These are phyloP conservation scores for Hydrophis major DNA, from an alignment of 2,797 vertebrate genomes.

Conservation along the genomic window DNA sequence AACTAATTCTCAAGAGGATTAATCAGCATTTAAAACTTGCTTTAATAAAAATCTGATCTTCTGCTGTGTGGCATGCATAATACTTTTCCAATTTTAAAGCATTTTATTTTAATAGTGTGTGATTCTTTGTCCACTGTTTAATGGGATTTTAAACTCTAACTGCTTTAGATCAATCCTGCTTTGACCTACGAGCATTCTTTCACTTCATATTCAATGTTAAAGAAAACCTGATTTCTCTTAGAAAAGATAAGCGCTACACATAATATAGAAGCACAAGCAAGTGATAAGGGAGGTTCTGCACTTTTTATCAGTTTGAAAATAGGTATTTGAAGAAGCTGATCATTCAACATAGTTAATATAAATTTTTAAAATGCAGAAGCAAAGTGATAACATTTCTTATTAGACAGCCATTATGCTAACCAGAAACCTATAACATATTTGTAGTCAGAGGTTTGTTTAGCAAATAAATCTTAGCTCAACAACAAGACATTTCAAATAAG, in stretches of 20 bases:
- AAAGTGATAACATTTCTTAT: background rate
- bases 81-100: conserved; percentile 73
- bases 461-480: conserved; percentile 58
- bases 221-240: conserved; percentile 37
- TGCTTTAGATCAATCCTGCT: conserved; percentile 68
- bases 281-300: background rate
- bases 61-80: conserved; percentile 71
- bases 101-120: conserved; percentile 73
- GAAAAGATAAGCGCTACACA: conserved; percentile 42
- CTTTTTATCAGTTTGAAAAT: conserved; percentile 23
- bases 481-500: conserved; percentile 54
- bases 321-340: conserved; percentile 26
- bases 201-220: conserved; percentile 53
- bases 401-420: background rate
- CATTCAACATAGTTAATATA: conserved; percentile 27
- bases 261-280: background rate
- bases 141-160: conserved; percentile 72
- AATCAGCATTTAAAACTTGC: conserved; percentile 87
- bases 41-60: conserved; percentile 90
- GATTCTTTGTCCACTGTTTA: conserved; percentile 72
- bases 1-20: conserved; percentile 83
- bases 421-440: conserved; percentile 39
- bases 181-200: conserved; percentile 56
- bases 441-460: conserved; percentile 59
- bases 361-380: background rate